A percentile compares a stretch with the other conserved stretches of the same genome.
Conservation (phyloP, 2,113 vertebrate genomes). For the Numenius arquata region DNA sequence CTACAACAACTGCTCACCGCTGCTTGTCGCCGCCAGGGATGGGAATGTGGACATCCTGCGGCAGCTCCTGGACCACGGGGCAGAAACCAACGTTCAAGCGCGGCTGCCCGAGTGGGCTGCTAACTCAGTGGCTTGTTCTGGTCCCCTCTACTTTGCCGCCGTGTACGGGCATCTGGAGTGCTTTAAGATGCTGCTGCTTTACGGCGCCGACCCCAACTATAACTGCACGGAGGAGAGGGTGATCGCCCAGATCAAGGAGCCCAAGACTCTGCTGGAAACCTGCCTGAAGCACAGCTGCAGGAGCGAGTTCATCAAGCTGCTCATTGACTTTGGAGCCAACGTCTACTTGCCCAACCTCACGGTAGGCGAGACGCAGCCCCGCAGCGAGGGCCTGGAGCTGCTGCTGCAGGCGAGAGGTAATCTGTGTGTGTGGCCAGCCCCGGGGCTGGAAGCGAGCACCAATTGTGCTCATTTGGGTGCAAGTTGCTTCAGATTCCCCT, state of each 20-base stretch:
- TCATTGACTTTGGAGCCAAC: conserved; percentile 93
- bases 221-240: conserved; percentile 86
- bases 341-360: conserved; percentile 82
- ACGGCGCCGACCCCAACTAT: conserved; percentile 89
- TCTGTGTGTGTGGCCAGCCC: accelerated
- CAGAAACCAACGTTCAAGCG: conserved; percentile 81
- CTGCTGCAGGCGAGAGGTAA: conserved; percentile 89
- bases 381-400: conserved; percentile 78
- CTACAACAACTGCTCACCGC: conserved; percentile 90
- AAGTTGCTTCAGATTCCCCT: neutral
- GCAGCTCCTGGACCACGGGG: conserved; percentile 84
- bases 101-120: conserved; percentile 85
- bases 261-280: conserved; percentile 87
- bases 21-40: conserved; percentile 86
- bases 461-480: accelerated
- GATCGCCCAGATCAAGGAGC: conserved; percentile 77
- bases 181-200: conserved; percentile 85
- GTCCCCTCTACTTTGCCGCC: conserved; percentile 88
- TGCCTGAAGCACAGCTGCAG: conserved; percentile 86
- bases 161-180: conserved; percentile 89
- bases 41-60: conserved; percentile 77
- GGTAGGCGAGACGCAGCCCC: conserved; percentile 63
- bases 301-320: conserved; percentile 82
- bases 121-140: conserved; percentile 79
- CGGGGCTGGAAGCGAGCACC: accelerated